phyloP scores from a whole-genome alignment of 37 sponge, comb jelly and placozoan genomes.

The Ephydatia muelleri region DNA sequence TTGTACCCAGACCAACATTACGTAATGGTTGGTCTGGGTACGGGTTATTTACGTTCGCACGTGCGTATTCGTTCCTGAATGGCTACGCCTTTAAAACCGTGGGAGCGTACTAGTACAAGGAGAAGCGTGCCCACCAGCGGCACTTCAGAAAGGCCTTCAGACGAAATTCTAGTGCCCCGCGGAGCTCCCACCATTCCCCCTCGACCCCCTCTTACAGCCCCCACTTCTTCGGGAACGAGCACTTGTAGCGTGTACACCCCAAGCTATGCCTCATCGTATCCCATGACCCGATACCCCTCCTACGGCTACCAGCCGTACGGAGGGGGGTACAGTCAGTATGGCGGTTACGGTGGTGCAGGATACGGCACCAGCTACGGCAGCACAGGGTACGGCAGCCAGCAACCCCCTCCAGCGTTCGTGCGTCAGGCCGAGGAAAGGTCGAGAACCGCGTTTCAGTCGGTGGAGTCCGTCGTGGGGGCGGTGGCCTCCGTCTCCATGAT shows the following conservation, averaged over 20 bases:
- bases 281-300: background rate
- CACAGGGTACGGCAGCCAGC: slow-evolving; percentile 11
- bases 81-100: slow-evolving; percentile 71
- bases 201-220: background rate
- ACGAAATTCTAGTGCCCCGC: background rate
- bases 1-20: too few relatives aligned
- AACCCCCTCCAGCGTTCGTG: slow-evolving; percentile 11
- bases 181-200: slow-evolving; percentile 39
- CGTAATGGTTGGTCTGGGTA: too few relatives aligned
- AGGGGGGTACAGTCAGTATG: slow-evolving; percentile 22
- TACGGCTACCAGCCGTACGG: slow-evolving; percentile 53
- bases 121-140: background rate
- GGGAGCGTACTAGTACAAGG: slow-evolving; percentile 43
- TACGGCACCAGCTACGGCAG: slow-evolving; percentile 1
- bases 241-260: background rate
- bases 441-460: slow-evolving; percentile 70
- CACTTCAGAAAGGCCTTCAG: background rate
- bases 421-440: slow-evolving; percentile 77
- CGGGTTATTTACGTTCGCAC: too few relatives aligned
- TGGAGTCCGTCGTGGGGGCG: slow-evolving; percentile 79
- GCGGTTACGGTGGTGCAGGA: background rate
- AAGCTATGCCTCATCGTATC: background rate
- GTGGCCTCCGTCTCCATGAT: slow-evolving; percentile 70
- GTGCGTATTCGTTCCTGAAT: background rate
- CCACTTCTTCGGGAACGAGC: background rate